Percentiles rank a stretch among this genome's conserved stretches.
phyloP scores from a whole-genome alignment of 37 sponge, comb jelly and placozoan species.

The Diacarnus erythraeanus region DNA sequence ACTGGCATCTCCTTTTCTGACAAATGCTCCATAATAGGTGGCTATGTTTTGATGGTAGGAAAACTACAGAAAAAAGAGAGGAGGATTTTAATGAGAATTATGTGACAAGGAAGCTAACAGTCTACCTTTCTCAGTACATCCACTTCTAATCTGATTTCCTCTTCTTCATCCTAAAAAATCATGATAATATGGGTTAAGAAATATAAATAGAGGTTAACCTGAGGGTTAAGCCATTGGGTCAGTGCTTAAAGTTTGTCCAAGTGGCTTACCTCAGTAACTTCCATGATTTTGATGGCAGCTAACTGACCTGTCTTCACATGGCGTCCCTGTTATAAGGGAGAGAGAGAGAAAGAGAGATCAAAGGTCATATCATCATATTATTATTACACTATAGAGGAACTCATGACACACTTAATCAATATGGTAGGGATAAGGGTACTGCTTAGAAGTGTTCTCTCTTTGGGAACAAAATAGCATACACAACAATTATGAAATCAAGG shows the following conservation, averaged over 20 bases:
- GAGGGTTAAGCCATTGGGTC: no score
- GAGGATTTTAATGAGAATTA: not conserved
- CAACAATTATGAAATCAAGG: no score
- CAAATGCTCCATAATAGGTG: conserved; percentile 97
- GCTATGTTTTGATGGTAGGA: conserved; percentile 96
- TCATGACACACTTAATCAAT: no score
- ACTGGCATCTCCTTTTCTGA: conserved; percentile 77
- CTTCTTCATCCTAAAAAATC: conserved; percentile 86
- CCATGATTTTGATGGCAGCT: conserved; percentile 98
- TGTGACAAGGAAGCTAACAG: not conserved
- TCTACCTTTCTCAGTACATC: conserved; percentile 90
- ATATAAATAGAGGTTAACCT: no score
- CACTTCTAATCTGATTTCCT: conserved; percentile 93
- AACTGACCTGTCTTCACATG: conserved; percentile 86
- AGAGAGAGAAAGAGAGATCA: not conserved
- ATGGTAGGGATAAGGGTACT: no score
- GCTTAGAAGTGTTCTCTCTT: no score
- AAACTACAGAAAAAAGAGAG: conserved; percentile 35
- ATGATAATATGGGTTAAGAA: not conserved
- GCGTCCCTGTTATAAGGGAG: conserved; percentile 34
- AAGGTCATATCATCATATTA: not conserved
- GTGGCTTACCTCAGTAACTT: conserved; percentile 89
- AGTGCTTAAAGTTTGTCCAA: no score
- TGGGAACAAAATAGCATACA: no score
- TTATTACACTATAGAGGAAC: no score